phyloP scores from a whole-genome alignment of 2,888 invertebrate genomes.

The Reticulitermes lucifugus region DNA sequence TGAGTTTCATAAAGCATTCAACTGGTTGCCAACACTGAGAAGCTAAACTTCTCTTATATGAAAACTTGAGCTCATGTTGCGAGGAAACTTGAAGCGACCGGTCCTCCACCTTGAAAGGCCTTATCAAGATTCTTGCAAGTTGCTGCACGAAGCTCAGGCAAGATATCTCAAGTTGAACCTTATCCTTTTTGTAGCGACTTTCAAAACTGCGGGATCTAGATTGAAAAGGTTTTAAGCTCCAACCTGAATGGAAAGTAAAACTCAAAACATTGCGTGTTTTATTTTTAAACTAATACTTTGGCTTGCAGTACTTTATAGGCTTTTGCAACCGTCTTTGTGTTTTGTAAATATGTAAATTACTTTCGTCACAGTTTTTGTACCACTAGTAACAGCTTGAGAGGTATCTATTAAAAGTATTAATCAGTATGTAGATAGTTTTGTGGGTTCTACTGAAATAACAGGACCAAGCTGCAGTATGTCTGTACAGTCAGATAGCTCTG shows the following conservation, averaged over 20 bases:
- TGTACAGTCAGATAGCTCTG: too few species aligned
- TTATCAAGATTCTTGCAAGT: background rate
- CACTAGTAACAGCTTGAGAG: too few species aligned
- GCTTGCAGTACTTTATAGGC: too few species aligned
- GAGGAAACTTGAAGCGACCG: background rate
- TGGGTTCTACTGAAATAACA: too few species aligned
- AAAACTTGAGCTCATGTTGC: background rate
- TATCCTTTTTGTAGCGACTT: background rate
- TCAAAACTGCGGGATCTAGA: background rate
- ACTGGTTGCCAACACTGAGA: conserved; percentile 24
- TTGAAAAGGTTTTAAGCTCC: background rate
- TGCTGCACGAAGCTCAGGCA: background rate
- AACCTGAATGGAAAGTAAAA: background rate
- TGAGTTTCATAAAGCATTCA: conserved; percentile 7
- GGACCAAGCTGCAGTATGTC: too few species aligned
- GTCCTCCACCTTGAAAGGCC: background rate
- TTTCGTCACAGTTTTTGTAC: too few species aligned
- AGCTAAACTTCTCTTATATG: background rate
- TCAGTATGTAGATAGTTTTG: too few species aligned
- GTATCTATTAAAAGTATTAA: too few species aligned
- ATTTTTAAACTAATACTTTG: too few species aligned
- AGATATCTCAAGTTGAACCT: background rate
- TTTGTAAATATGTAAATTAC: too few species aligned
- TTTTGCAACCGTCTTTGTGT: too few species aligned
- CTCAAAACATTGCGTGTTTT: too few species aligned